Percentiles rank a stretch among this genome's conserved stretches.
phyloP scores from a whole-genome alignment of 1,140 invertebrate genomes.

The Hormaphis cornu region DNA sequence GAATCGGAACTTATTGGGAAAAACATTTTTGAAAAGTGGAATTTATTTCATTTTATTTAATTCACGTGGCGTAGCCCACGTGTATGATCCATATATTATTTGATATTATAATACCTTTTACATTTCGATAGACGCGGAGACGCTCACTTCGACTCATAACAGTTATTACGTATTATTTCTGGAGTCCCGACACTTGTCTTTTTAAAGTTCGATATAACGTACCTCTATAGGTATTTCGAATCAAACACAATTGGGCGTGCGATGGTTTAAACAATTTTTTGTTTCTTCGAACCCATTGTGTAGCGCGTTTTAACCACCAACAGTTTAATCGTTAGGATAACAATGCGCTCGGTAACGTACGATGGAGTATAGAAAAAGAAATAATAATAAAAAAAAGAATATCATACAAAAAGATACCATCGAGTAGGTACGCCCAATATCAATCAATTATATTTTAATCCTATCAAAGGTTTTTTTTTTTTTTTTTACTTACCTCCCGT shows the following conservation, averaged over 20 bases:
- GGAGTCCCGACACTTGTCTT: too few relatives aligned
- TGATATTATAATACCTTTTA: too few relatives aligned
- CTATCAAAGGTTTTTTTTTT: not conserved
- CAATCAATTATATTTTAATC: conserved; percentile 29
- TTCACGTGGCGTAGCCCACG: too few relatives aligned
- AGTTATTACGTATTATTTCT: too few relatives aligned
- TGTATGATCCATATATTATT: too few relatives aligned
- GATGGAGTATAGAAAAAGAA: not conserved
- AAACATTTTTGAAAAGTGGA: too few relatives aligned
- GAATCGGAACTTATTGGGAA: too few relatives aligned
- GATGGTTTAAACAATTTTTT: conserved; percentile 14
- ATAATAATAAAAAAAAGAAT: conserved; percentile 11
- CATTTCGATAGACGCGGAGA: too few relatives aligned
- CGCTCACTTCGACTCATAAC: too few relatives aligned
- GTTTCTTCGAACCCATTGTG: conserved; percentile 3
- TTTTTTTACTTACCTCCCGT: not conserved
- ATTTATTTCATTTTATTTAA: too few relatives aligned
- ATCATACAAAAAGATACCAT: conserved; percentile 10
- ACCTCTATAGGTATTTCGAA: too few relatives aligned
- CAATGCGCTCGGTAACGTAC: not conserved
- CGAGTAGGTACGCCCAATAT: conserved; percentile 29
- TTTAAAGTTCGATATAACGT: too few relatives aligned
- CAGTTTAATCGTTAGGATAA: conserved; percentile 21
- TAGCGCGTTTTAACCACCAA: conserved; percentile 2
- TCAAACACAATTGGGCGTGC: not conserved